Evolutionary conservation across 2,888 invertebrate species (phyloP).

Genomic region (Drosophila atripex): DNA sequence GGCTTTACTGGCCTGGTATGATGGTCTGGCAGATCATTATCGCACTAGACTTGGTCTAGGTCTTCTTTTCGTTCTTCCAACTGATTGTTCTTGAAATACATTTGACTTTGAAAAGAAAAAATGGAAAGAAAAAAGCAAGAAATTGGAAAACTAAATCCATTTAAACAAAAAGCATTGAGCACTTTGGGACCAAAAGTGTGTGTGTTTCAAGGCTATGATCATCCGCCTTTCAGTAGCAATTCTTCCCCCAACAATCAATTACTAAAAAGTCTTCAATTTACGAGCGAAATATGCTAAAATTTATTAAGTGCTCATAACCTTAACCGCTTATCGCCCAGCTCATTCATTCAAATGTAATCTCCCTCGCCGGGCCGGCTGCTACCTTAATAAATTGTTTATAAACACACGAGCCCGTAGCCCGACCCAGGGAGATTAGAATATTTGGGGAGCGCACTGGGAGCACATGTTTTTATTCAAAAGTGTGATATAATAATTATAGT

Average conservation of each 20-base stretch:
- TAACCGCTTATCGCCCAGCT: slow-evolving; percentile 1
- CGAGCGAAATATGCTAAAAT: not conserved
- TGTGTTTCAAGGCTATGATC: not conserved
- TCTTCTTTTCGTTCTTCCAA: slow-evolving; percentile 11
- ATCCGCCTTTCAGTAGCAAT: not conserved
- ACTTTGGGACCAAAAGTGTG: not conserved
- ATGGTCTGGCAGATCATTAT: slow-evolving; percentile 6
- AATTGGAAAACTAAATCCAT: slow-evolving; percentile 42
- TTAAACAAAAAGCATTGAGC: not conserved
- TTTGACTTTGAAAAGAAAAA: slow-evolving; percentile 37
- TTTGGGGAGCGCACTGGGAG: not conserved
- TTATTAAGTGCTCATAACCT: not conserved
- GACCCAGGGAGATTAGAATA: not conserved
- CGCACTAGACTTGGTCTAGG: slow-evolving; percentile 5
- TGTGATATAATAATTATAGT: slow-evolving; percentile 27
- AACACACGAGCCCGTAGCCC: slow-evolving; percentile 42
- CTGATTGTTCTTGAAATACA: slow-evolving; percentile 48
- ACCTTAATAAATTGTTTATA: slow-evolving; percentile 57
- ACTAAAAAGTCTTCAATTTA: too few species aligned
- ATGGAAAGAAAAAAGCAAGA: slow-evolving; percentile 19
- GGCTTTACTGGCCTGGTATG: slow-evolving; percentile 1
- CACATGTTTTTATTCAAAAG: slow-evolving; percentile 17
- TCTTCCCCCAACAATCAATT: not conserved
- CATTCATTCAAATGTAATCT: slow-evolving; percentile 19
- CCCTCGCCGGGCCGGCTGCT: slow-evolving; percentile 18